Percentiles rank a stretch among this genome's conserved stretches.
phyloP scores from a whole-genome alignment of 2,797 vertebrate genomes.

The Peromyscus attwateri region DNA sequence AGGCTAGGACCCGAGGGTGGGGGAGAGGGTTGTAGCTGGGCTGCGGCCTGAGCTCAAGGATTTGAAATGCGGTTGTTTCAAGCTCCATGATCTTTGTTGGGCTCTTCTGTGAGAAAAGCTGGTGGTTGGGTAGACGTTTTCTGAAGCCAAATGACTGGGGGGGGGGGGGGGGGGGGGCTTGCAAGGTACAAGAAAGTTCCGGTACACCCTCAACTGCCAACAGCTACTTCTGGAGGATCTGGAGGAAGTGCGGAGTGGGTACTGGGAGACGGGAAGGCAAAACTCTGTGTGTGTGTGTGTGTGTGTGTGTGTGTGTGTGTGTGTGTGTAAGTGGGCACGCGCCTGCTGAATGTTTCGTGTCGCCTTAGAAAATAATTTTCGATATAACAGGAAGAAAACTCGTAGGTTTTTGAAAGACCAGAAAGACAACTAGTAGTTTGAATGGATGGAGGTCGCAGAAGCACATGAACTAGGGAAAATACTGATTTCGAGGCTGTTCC shows the following conservation, averaged over 20 bases:
- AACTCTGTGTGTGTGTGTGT: background rate
- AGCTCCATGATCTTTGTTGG: conserved; percentile 38
- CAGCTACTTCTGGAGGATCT: background rate
- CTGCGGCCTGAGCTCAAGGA: background rate
- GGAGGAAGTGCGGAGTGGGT: background rate
- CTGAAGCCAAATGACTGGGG: background rate
- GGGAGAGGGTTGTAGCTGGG: background rate
- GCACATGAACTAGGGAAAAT: background rate
- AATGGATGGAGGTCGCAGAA: background rate
- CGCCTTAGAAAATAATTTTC: conserved; percentile 22
- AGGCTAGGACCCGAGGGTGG: background rate
- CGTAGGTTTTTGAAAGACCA: background rate
- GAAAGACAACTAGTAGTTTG: background rate
- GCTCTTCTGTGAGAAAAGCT: background rate
- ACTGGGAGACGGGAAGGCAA: background rate
- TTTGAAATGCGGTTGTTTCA: conserved; percentile 28
- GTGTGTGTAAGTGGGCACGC: background rate
- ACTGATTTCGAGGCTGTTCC: background rate
- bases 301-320: background rate
- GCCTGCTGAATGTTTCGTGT: background rate
- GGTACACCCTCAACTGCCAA: background rate
- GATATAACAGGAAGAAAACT: background rate
- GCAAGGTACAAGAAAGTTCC: conserved; percentile 3
- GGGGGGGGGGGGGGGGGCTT: background rate
- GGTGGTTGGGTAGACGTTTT: background rate